These are phyloP conservation scores for Heliconius hermathena DNA, from an alignment of 1,140 invertebrate species.

Conservation along the genomic window DNA sequence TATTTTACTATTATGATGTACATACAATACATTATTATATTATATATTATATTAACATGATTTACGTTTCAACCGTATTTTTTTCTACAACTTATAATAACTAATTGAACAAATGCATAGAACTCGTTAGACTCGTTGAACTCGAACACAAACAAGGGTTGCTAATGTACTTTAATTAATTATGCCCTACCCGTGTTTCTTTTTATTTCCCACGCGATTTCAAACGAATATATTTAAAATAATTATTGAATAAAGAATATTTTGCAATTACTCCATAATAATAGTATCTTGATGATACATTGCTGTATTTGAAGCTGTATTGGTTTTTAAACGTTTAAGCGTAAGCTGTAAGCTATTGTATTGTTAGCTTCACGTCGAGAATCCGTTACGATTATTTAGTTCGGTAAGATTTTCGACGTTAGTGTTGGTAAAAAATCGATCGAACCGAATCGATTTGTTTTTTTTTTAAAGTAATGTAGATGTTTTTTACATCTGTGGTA, in stretches of 20 bases:
- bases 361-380: no score
- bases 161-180: slow-evolving; percentile 33
- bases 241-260: slow-evolving; percentile 20
- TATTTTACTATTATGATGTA: no score
- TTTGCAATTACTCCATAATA: not conserved
- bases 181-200: slow-evolving; percentile 38
- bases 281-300: not conserved
- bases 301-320: no score
- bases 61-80: not conserved
- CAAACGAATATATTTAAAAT: slow-evolving; percentile 20
- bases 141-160: slow-evolving; percentile 19
- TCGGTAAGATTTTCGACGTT: no score
- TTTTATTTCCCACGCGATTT: slow-evolving; percentile 33
- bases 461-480: no score
- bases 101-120: not conserved
- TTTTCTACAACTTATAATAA: not conserved
- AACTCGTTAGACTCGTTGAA: not conserved
- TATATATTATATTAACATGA: not conserved
- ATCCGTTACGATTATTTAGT: no score
- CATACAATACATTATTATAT: no score
- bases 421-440: no score
- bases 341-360: no score
- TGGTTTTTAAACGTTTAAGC: no score
- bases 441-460: no score
- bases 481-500: no score